phyloP scores from a whole-genome alignment of 2,113 vertebrate genomes.

The Piaya cayana region DNA sequence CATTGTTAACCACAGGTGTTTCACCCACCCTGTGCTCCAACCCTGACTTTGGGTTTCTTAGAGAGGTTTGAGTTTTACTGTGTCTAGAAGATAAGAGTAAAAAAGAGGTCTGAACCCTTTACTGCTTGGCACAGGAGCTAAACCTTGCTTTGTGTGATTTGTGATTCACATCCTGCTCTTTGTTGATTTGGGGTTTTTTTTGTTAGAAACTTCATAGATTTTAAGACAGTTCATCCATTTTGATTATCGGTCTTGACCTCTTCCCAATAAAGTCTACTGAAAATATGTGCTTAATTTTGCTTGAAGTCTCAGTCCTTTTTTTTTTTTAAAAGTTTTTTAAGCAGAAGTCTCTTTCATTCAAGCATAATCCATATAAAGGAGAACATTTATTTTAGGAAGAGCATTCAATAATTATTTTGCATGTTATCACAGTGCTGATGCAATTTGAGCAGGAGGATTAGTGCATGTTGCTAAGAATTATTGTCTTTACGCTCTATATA shows the following conservation, averaged over 20 bases:
- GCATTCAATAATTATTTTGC: background rate
- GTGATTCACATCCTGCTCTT: background rate
- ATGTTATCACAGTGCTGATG: background rate
- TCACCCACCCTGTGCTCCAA: background rate
- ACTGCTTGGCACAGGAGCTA: background rate
- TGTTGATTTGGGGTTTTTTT: background rate
- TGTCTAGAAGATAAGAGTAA: background rate
- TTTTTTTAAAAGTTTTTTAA: background rate
- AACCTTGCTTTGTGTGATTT: background rate
- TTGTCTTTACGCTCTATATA: background rate
- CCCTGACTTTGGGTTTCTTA: background rate
- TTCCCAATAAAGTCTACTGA: background rate
- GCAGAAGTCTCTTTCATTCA: background rate
- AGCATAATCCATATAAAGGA: background rate
- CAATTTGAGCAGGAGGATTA: background rate
- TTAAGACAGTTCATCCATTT: background rate
- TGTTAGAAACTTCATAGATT: background rate
- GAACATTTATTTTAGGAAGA: background rate
- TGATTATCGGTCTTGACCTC: background rate
- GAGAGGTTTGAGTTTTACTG: background rate
- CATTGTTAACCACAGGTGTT: background rate
- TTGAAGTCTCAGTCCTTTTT: background rate
- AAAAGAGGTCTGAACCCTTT: background rate
- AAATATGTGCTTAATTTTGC: background rate
- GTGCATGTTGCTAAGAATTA: background rate